Conservation (phyloP, 2,797 vertebrate species). For the Onychomys torridus region DNA sequence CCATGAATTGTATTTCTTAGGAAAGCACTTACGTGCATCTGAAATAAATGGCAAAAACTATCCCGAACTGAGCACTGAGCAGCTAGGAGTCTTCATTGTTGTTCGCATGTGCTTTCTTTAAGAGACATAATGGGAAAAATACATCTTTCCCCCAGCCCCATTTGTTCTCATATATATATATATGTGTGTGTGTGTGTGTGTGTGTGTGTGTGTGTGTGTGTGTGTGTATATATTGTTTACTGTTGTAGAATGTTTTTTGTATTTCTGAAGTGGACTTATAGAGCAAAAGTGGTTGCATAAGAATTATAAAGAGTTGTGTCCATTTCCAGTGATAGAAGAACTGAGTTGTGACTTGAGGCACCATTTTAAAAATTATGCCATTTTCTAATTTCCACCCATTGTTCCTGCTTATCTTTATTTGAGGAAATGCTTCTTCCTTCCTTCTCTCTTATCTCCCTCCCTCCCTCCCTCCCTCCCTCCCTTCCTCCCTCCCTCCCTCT, state of each 20-base stretch:
- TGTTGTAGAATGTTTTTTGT: not conserved
- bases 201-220: too few relatives aligned
- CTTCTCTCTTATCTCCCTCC: not conserved
- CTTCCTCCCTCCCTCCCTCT: not conserved
- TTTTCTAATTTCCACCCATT: not conserved
- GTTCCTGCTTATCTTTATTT: not conserved
- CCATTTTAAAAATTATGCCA: not conserved
- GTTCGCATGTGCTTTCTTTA: conserved; percentile 25
- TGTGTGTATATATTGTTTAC: not conserved
- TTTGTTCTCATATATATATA: conserved; percentile 35
- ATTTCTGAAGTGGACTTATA: not conserved
- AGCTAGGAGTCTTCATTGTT: not conserved
- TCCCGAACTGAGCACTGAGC: not conserved
- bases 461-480: too few relatives aligned
- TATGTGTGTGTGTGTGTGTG: too few relatives aligned
- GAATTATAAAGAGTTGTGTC: not conserved
- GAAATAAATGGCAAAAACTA: conserved; percentile 7
- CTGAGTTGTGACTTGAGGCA: not conserved
- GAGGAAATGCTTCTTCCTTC: not conserved
- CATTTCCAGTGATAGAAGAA: not conserved
- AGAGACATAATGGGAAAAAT: not conserved
- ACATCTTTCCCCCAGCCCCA: not conserved
- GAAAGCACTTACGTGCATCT: conserved; percentile 27
- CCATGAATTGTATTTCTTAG: conserved; percentile 15
- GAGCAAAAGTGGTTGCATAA: not conserved